These are phyloP conservation scores for Clarias magur DNA, from an alignment of 2,113 vertebrate species.

Conservation along the genomic window DNA sequence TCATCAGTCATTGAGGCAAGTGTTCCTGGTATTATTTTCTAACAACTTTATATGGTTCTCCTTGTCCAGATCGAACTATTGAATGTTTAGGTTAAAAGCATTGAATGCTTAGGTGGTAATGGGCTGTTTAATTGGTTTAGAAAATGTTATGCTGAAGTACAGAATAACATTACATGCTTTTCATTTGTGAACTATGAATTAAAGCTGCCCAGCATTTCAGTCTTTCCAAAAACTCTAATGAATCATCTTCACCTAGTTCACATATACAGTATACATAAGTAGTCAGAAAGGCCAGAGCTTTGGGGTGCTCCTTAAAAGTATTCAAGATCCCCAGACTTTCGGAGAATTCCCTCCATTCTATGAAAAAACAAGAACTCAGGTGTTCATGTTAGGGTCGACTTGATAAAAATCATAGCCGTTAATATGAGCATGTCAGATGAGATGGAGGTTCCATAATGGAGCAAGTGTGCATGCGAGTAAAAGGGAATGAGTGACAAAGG, in stretches of 20 bases:
- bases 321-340: slow-evolving; percentile 8
- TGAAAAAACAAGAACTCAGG: slow-evolving; percentile 39
- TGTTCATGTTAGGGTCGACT: slow-evolving; percentile 35
- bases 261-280: not conserved
- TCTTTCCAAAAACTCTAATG: not conserved
- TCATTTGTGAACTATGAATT: not conserved
- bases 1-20: not conserved
- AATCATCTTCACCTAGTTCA: not conserved
- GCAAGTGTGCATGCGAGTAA: slow-evolving; percentile 33
- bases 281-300: not conserved
- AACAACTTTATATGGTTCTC: not conserved
- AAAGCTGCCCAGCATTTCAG: not conserved
- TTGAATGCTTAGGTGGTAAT: not conserved
- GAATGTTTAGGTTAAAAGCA: not conserved
- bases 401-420: slow-evolving; percentile 49
- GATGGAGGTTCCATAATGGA: slow-evolving; percentile 47
- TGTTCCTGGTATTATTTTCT: not conserved
- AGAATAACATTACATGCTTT: not conserved
- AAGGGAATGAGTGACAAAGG: slow-evolving; percentile 35
- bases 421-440: slow-evolving; percentile 20
- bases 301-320: not conserved
- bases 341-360: slow-evolving; percentile 14
- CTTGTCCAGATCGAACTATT: not conserved
- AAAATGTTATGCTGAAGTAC: not conserved
- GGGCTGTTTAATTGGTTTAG: not conserved